Base-by-base conservation (phyloP, 2,113 vertebrate species). In the Condylura cristata region DNA sequence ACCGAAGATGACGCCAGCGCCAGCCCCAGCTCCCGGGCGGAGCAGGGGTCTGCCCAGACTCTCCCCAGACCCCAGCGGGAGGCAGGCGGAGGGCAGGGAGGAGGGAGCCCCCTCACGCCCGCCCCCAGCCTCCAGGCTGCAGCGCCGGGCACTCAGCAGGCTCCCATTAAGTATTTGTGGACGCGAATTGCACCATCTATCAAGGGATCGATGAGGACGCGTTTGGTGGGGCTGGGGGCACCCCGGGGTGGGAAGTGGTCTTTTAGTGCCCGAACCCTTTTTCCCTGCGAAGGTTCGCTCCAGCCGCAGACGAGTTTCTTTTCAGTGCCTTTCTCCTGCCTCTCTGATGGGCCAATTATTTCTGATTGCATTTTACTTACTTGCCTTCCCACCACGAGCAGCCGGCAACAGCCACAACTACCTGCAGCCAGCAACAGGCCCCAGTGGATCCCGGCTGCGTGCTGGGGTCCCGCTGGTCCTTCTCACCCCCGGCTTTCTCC, bases 261-360 rank as follows among this genome's bases (percentile, higher is more conserved):
- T 91, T 53, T 28, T 13, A 61, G 34, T 83, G 44, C 80, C 60
- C 0, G 11, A 51, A 46, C 28, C 8, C 2, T 44, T 34, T n/a
- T 37, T 68, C 24, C 22, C n/a, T 1, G 28, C 1, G 1, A 60
- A 81, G 75, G 20, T 30, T 32, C 22, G 90, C 90, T 66, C 39
- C 75, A 48, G 94, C 80, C 48, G n/a, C 26, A 46, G 76, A 34
- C 2, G 17, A 63, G 79, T 4, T 66, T 60, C 94, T 56, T 86
- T 87, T 48, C 90, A 22, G 37, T 4, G 26, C 51, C 84, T 89
- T 61, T 39, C 60, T 74, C 53, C 88, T 46, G 68, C 84, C 66
- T 75, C 78, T 89, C 76, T 22, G 32, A 72, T 56, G 72, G 88
- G 81, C 76, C 96, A 90, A 85, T 95, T 87, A 94, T 90, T 72